phyloP scores from a whole-genome alignment of 2,113 vertebrate species.

The Fregetta grallaria region DNA sequence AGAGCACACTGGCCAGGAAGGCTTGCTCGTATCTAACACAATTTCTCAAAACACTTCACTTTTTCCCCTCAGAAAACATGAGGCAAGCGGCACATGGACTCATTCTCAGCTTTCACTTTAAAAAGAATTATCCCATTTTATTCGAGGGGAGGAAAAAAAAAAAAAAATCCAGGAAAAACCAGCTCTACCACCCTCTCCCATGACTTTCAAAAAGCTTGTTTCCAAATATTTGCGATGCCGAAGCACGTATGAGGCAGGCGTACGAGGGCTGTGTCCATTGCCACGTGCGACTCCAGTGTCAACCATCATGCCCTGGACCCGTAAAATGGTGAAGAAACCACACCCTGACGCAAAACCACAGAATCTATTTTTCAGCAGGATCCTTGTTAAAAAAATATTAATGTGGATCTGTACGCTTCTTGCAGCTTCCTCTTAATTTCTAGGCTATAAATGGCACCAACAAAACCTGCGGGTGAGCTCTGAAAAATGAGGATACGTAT shows the following conservation, averaged over 20 bases:
- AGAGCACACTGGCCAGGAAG: neutral
- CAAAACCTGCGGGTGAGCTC: neutral
- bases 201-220: neutral
- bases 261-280: accelerated
- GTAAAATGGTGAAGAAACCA: accelerated
- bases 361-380: neutral
- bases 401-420: accelerated
- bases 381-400: neutral
- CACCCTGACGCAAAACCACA: accelerated
- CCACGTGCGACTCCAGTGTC: accelerated
- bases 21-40: neutral
- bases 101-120: neutral
- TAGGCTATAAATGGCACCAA: neutral
- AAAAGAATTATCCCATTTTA: neutral
- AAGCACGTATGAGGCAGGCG: accelerated
- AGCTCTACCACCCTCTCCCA: neutral
- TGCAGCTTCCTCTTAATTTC: neutral
- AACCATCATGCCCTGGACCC: accelerated
- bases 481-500: neutral
- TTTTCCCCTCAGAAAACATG: accelerated
- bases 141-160: neutral
- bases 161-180: neutral
- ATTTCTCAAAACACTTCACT: neutral
- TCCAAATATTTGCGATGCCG: accelerated
- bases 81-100: neutral